A percentile compares a stretch with the other conserved stretches of the same genome.
phyloP scores from a whole-genome alignment of 2,113 vertebrate species.

The Rhegmatorhina hoffmannsi region DNA sequence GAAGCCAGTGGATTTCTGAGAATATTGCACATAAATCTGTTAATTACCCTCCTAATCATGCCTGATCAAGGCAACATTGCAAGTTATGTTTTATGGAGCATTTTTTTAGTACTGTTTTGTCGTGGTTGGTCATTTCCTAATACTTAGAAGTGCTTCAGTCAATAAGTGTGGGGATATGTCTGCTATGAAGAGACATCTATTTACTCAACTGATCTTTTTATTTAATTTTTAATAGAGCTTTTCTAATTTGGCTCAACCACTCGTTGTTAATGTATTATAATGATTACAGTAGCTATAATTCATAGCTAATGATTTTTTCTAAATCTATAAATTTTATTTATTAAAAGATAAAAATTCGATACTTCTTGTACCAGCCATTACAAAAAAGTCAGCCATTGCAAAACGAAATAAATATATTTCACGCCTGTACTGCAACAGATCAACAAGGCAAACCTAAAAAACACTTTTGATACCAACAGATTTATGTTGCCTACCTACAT shows the following conservation, averaged over 20 bases:
- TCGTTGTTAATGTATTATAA: slow-evolving; percentile 66
- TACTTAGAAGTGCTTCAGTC: slow-evolving; percentile 38
- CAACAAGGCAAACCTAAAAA: not conserved
- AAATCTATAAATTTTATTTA: slow-evolving; percentile 63
- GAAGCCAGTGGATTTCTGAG: slow-evolving; percentile 16
- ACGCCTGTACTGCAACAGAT: not conserved
- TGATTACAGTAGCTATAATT: slow-evolving; percentile 59
- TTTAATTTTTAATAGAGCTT: slow-evolving; percentile 62
- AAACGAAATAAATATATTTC: not conserved
- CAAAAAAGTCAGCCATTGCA: not conserved
- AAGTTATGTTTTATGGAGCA: slow-evolving; percentile 37
- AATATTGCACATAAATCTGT: not conserved
- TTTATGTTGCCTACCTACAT: not conserved
- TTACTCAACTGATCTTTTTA: slow-evolving; percentile 48
- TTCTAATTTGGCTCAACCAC: slow-evolving; percentile 59
- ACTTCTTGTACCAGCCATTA: not conserved
- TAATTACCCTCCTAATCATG: not conserved
- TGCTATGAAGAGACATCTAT: slow-evolving; percentile 50
- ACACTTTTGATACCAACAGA: not conserved
- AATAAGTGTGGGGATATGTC: slow-evolving; percentile 46
- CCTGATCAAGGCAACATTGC: not conserved
- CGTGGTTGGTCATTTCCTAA: slow-evolving; percentile 39
- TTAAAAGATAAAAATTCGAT: slow-evolving; percentile 54
- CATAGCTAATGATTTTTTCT: slow-evolving; percentile 57
- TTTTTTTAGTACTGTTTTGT: slow-evolving; percentile 42